Conservation (phyloP, 2,888 invertebrate species). For the Bimastos eiseni region DNA sequence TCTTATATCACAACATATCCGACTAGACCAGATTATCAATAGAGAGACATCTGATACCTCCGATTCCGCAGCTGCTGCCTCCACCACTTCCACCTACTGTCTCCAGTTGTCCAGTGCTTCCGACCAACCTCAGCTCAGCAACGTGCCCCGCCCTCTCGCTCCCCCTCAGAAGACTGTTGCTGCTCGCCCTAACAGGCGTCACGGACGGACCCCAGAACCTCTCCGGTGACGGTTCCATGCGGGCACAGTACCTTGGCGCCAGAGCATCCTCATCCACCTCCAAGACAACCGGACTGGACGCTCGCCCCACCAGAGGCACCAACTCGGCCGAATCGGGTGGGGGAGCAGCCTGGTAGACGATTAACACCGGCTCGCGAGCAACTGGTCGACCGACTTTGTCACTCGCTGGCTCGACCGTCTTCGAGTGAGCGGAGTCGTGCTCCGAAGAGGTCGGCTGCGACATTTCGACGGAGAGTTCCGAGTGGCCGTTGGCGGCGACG, state of each 20-base stretch:
- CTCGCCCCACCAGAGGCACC: not conserved
- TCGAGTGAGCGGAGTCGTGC: not conserved
- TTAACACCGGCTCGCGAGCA: not conserved
- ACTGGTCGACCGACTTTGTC: no score
- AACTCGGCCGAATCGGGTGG: not conserved
- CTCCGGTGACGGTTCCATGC: conserved; percentile 19
- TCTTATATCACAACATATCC: not conserved
- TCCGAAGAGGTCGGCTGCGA: not conserved
- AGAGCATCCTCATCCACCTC: not conserved
- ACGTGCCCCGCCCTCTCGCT: conserved; percentile 15
- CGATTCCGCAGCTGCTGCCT: not conserved
- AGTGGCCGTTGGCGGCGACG: conserved; percentile 6
- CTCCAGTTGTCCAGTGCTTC: conserved; percentile 7
- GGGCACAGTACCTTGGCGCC: not conserved
- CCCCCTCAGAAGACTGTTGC: not conserved
- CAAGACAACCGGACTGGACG: not conserved
- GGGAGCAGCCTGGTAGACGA: not conserved
- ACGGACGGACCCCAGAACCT: conserved; percentile 22
- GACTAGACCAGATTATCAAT: not conserved
- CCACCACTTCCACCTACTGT: not conserved
- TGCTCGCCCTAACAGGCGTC: not conserved
- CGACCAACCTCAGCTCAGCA: not conserved
- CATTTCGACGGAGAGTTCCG: not conserved
- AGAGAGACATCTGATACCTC: not conserved
- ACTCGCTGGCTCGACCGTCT: not conserved